Percentiles rank a stretch among this genome's conserved stretches.
phyloP scores from a whole-genome alignment of 64 coral and sea anemone genomes.

The Porites lutea region DNA sequence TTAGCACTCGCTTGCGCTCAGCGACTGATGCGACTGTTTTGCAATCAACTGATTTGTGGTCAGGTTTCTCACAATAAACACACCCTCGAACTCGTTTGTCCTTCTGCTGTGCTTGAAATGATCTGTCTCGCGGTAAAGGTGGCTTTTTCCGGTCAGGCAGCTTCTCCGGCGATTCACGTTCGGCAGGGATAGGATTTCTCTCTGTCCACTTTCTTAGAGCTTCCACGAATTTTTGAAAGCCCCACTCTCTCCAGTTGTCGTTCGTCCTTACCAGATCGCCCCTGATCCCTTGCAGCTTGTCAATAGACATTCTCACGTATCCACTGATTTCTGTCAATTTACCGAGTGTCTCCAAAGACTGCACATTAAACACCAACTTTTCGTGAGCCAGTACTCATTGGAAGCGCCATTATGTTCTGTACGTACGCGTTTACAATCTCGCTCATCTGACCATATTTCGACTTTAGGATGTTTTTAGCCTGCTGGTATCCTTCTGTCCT shows the following conservation, averaged over 20 bases:
- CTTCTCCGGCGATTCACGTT: background rate
- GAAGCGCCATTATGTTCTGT: conserved; percentile 43
- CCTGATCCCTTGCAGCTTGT: conserved; percentile 72
- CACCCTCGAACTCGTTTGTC: conserved; percentile 11
- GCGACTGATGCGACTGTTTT: conserved; percentile 5
- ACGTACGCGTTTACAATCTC: conserved; percentile 18
- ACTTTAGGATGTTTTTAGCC: conserved; percentile 10
- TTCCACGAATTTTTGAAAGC: conserved; percentile 46
- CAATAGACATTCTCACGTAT: conserved; percentile 56
- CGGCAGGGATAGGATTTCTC: conserved; percentile 47
- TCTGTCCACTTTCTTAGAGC: conserved; percentile 56
- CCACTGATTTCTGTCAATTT: conserved; percentile 31
- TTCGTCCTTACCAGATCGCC: conserved; percentile 54
- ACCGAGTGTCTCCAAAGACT: conserved; percentile 65
- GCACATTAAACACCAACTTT: conserved; percentile 50
- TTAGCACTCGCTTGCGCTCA: conserved; percentile 53
- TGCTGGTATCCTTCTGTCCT: background rate
- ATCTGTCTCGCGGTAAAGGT: background rate
- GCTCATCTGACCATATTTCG: conserved; percentile 36
- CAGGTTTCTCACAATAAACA: conserved; percentile 47
- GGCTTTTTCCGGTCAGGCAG: background rate
- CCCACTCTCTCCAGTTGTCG: conserved; percentile 56
- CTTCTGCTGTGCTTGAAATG: conserved; percentile 29
- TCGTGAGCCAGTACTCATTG: background rate
- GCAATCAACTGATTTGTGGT: conserved; percentile 68